These are phyloP conservation scores for Drosophila pandora DNA, from an alignment of 1,140 invertebrate genomes.

Conservation along the genomic window DNA sequence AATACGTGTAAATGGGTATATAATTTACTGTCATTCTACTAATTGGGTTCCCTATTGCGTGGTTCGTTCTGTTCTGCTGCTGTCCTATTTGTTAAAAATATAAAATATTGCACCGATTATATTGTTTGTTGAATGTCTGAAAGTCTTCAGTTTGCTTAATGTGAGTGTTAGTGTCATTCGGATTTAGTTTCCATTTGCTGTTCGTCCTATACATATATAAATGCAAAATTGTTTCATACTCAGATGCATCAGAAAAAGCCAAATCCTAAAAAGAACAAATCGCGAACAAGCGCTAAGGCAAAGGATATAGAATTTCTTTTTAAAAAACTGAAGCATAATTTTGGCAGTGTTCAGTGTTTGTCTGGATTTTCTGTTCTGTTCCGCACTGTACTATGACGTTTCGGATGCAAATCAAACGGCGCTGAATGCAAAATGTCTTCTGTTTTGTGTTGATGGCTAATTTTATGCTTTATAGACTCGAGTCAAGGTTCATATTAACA, in stretches of 20 bases:
- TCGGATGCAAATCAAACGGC: background rate
- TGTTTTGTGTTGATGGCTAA: slow-evolving; percentile 14
- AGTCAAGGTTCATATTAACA: slow-evolving; percentile 53
- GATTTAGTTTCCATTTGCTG: slow-evolving; percentile 35
- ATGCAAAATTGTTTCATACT: slow-evolving; percentile 66
- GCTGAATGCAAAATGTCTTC: slow-evolving; percentile 33
- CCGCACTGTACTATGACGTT: slow-evolving; percentile 11
- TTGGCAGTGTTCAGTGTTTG: slow-evolving; percentile 65
- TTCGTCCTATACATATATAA: slow-evolving; percentile 57
- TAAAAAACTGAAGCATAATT: slow-evolving; percentile 30
- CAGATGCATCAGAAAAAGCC: slow-evolving; percentile 36
- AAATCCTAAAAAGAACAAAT: slow-evolving; percentile 27
- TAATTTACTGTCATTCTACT: slow-evolving; percentile 50
- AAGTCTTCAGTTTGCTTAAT: slow-evolving; percentile 6
- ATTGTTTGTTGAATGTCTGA: slow-evolving; percentile 36
- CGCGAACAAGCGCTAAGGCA: slow-evolving; percentile 39
- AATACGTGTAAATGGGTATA: slow-evolving; percentile 72
- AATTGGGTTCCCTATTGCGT: slow-evolving; percentile 27
- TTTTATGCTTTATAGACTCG: slow-evolving; percentile 1
- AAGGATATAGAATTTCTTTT: slow-evolving; percentile 16
- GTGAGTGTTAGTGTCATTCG: slow-evolving; percentile 7
- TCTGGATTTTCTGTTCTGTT: slow-evolving; percentile 27
- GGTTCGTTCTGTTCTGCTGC: slow-evolving; percentile 14
- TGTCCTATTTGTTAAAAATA: slow-evolving; percentile 44
- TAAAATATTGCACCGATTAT: slow-evolving; percentile 51